Percentiles rank a stretch among this genome's conserved stretches.
Conservation (phyloP, 2,797 vertebrate genomes). For the Scomberomorus guttatus region DNA sequence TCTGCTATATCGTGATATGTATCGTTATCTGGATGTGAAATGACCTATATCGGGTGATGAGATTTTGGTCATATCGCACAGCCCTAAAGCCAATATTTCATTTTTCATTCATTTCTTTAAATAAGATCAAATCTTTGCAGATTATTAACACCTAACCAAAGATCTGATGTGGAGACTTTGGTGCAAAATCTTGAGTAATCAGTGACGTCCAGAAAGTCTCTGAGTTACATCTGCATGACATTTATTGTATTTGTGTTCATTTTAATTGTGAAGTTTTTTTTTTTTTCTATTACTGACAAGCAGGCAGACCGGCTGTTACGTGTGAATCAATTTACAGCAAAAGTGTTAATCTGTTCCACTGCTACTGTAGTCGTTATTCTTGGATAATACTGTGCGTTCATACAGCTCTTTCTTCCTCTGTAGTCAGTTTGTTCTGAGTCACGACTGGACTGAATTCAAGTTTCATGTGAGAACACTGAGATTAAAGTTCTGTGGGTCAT, state of each 20-base stretch:
- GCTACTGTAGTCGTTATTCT: background rate
- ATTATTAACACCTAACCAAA: conserved; percentile 24
- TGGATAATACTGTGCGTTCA: background rate
- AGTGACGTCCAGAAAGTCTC: background rate
- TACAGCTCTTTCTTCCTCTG: conserved; percentile 34
- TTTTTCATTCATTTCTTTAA: background rate
- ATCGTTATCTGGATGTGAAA: too few species aligned
- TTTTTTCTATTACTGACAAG: background rate
- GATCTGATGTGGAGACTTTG: background rate
- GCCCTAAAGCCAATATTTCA: background rate
- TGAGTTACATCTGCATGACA: background rate
- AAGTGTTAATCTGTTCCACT: background rate
- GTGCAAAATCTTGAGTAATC: background rate
- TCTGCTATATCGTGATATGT: too few species aligned
- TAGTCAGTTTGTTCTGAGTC: background rate
- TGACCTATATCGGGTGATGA: too few species aligned
- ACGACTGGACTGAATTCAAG: conserved; percentile 25
- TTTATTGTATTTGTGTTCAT: conserved; percentile 1
- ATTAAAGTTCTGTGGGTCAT: background rate
- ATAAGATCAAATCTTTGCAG: background rate
- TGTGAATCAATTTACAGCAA: conserved; percentile 11
- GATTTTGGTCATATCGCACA: too few species aligned
- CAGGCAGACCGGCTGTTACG: background rate
- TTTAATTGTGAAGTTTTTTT: conserved; percentile 11
- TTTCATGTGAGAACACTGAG: conserved; percentile 4